These are phyloP conservation scores for Eptatretus atami DNA, from an alignment of 2,797 vertebrate genomes.

Conservation along the genomic window DNA sequence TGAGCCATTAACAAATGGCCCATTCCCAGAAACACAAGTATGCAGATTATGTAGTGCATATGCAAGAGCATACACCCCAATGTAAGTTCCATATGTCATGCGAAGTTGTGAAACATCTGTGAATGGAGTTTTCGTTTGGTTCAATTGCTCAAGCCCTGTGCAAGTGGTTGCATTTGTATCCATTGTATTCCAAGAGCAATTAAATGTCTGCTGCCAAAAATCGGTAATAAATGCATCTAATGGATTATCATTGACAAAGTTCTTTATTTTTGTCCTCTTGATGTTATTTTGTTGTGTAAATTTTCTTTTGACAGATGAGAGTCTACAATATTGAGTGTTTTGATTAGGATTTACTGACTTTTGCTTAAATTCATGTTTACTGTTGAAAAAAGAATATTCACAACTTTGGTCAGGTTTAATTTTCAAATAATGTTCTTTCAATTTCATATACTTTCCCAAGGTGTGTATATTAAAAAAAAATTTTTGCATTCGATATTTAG, in stretches of 20 bases:
- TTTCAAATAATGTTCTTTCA: no score
- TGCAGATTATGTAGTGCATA: slow-evolving; percentile 6
- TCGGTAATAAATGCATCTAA: neutral
- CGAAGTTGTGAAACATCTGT: neutral
- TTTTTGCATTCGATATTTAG: no score
- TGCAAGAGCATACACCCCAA: slow-evolving; percentile 3
- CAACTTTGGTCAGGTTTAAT: no score
- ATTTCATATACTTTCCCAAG: no score
- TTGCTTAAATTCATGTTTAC: no score
- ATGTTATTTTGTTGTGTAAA: no score
- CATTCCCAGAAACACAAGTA: neutral
- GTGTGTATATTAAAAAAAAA: no score
- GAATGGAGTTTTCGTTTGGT: neutral
- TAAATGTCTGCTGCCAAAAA: slow-evolving; percentile 5
- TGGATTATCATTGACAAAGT: neutral
- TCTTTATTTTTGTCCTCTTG: no score
- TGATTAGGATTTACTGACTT: no score
- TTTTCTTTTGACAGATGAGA: no score
- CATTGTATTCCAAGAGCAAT: neutral
- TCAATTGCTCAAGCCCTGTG: neutral
- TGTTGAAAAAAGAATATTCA: no score
- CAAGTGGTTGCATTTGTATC: neutral
- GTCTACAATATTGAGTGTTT: no score
- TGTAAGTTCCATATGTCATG: neutral
- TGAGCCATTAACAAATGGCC: neutral